phyloP scores from a whole-genome alignment of 2,888 invertebrate species.

The Drosophila lutescens region DNA sequence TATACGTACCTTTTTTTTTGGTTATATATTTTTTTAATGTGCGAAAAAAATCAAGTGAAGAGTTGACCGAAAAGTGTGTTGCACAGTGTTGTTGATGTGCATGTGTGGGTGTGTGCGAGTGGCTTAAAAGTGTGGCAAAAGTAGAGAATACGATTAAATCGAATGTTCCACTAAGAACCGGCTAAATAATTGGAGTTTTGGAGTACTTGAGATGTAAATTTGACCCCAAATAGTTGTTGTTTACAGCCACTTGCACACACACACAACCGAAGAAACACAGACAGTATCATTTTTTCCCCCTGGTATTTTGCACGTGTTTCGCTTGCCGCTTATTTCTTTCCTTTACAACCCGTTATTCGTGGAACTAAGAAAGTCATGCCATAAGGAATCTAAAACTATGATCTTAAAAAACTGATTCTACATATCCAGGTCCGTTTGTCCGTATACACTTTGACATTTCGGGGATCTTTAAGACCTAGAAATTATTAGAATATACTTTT shows the following conservation, averaged over 20 bases:
- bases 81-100: slow-evolving; percentile 14
- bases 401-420: not conserved
- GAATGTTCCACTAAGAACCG: not conserved
- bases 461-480: not conserved
- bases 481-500: not conserved
- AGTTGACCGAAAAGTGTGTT: slow-evolving; percentile 3
- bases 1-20: slow-evolving; percentile 41
- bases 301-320: slow-evolving; percentile 63
- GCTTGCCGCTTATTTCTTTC: slow-evolving; percentile 4
- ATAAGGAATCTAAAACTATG: not conserved
- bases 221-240: slow-evolving; percentile 50
- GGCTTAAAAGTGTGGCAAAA: slow-evolving; percentile 7
- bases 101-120: slow-evolving; percentile 14
- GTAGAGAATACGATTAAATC: not conserved
- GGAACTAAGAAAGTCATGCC: not conserved
- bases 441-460: not conserved
- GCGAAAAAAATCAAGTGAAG: slow-evolving; percentile 14
- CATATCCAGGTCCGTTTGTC: not conserved
- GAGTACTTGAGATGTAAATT: not conserved
- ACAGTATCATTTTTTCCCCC: slow-evolving; percentile 29
- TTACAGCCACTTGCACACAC: slow-evolving; percentile 45
- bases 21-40: slow-evolving; percentile 58
- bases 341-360: not conserved
- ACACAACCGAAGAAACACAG: slow-evolving; percentile 5
- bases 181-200: not conserved